Conservation (phyloP, 2,797 vertebrate species). For the Prionace glauca region DNA sequence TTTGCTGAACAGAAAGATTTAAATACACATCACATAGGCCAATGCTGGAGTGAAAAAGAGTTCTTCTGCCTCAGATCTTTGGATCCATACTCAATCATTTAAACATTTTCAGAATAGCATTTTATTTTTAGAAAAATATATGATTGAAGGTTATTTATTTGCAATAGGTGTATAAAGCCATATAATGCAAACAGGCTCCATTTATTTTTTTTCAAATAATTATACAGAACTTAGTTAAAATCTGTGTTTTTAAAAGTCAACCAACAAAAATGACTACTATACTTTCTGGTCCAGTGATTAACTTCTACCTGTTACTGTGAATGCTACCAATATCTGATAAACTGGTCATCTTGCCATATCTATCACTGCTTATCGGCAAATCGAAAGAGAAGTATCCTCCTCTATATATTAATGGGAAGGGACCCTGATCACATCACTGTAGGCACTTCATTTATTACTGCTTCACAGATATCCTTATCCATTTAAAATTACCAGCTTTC, state of each 20-base stretch:
- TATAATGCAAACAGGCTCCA: neutral
- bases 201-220: too few relatives aligned
- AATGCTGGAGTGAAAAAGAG: neutral
- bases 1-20: neutral
- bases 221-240: neutral
- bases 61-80: neutral
- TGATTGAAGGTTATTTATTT: neutral
- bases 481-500: neutral
- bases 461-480: neutral
- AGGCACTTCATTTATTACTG: neutral
- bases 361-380: neutral
- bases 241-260: neutral
- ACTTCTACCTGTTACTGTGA: neutral
- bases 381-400: neutral
- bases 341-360: neutral
- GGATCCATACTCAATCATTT: neutral
- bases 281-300: neutral
- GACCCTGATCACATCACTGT: neutral
- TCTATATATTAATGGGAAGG: neutral
- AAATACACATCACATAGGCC: neutral
- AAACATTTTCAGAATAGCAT: neutral
- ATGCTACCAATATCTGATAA: neutral
- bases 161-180: neutral
- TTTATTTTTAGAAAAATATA: neutral
- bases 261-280: neutral